Evolutionary conservation across 2,113 vertebrate genomes (phyloP).

Genomic region (Bufo gargarizans): DNA sequence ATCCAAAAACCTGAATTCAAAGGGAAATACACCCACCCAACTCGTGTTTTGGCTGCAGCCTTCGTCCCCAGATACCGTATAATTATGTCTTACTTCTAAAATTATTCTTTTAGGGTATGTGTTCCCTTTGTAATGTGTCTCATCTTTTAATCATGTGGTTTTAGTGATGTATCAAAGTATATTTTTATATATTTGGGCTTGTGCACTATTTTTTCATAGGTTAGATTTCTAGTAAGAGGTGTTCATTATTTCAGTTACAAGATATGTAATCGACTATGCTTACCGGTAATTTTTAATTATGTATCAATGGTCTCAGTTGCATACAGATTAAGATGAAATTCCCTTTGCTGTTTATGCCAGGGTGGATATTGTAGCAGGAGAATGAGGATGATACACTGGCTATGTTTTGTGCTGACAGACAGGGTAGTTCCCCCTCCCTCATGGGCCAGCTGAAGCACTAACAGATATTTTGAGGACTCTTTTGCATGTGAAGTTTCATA

Average conservation of each 20-base stretch:
- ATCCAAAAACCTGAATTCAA: too few relatives aligned
- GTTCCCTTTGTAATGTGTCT: too few relatives aligned
- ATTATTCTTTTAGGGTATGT: too few relatives aligned
- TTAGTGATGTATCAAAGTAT: too few relatives aligned
- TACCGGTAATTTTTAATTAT: not conserved
- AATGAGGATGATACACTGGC: conserved; percentile 20
- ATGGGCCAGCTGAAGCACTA: conserved; percentile 50
- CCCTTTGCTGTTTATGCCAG: not conserved
- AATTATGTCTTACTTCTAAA: too few relatives aligned
- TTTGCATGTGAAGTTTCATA: conserved; percentile 43
- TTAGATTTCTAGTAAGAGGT: too few relatives aligned
- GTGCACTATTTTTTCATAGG: too few relatives aligned
- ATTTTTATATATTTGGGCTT: too few relatives aligned
- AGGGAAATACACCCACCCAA: too few relatives aligned
- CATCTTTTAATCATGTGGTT: too few relatives aligned
- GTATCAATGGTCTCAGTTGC: not conserved
- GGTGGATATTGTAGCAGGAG: not conserved
- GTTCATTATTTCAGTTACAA: not conserved
- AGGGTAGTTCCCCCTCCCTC: conserved; percentile 28
- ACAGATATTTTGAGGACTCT: conserved; percentile 51
- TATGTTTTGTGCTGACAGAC: conserved; percentile 16
- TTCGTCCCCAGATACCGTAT: too few relatives aligned
- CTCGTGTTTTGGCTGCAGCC: too few relatives aligned
- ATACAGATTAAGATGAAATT: not conserved
- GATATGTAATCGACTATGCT: not conserved